Evolutionary conservation across 2,797 vertebrate species (phyloP).

Genomic region (Enteromius argenteus): DNA sequence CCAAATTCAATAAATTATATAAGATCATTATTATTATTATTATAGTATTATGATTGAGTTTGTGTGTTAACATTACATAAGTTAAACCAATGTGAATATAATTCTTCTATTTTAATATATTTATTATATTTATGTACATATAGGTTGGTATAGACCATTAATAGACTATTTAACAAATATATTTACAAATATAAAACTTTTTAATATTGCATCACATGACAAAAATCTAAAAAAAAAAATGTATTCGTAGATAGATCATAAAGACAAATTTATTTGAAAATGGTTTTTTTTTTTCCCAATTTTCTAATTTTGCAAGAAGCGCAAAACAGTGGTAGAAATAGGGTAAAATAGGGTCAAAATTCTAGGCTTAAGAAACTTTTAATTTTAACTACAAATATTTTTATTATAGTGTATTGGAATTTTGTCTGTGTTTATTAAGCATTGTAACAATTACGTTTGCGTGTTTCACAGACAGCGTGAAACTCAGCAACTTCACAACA

Average conservation of each 20-base stretch:
- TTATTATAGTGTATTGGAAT: not conserved
- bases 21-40: not conserved
- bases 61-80: not conserved
- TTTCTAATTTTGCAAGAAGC: not conserved
- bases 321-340: not conserved
- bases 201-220: not conserved
- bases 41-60: not conserved
- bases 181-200: not conserved
- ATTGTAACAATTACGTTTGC: not conserved
- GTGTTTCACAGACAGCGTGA: not conserved
- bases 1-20: too few species aligned
- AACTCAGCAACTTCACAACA: accelerated
- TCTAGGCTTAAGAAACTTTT: not conserved
- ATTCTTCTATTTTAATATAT: not conserved
- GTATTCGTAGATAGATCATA: not conserved
- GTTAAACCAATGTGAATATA: not conserved
- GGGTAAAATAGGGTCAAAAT: not conserved
- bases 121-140: not conserved
- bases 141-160: not conserved
- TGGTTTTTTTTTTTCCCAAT: not conserved
- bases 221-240: not conserved
- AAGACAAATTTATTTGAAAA: not conserved
- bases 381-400: not conserved
- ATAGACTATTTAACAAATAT: not conserved
- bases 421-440: not conserved